Evolutionary conservation across 2,888 invertebrate genomes (phyloP).

Genomic region (Melieria crassipennis): DNA sequence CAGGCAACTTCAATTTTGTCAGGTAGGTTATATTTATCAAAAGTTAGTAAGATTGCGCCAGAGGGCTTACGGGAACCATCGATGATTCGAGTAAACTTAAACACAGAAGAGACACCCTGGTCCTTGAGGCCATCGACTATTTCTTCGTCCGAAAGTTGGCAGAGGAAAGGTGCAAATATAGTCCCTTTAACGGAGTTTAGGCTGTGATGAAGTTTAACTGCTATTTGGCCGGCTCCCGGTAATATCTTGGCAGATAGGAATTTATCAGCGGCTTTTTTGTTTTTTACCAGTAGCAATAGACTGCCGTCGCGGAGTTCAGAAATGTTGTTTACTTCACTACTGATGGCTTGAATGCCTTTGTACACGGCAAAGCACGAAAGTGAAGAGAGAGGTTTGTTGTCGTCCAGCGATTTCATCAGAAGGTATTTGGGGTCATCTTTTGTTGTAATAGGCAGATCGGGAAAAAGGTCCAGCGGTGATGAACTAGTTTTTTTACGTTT

Average conservation of each 20-base stretch:
- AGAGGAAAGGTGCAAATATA: constrained; percentile 13
- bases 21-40: not conserved
- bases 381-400: too few relatives aligned
- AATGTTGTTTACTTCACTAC: not conserved
- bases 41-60: constrained; percentile 9
- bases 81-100: not conserved
- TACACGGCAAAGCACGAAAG: constrained; percentile 12
- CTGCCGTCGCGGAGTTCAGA: not conserved
- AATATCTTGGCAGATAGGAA: not conserved
- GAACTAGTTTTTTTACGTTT: too few relatives aligned
- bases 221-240: not conserved
- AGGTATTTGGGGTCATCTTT: too few relatives aligned
- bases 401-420: too few relatives aligned
- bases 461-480: too few relatives aligned
- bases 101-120: not conserved
- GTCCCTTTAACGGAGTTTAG: constrained; percentile 9
- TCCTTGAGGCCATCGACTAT: constrained; percentile 9
- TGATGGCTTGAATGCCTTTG: not conserved
- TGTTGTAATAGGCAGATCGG: too few relatives aligned
- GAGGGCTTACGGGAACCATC: not conserved
- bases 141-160: constrained; percentile 5
- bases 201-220: not conserved
- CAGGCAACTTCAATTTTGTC: not conserved
- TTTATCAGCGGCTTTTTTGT: constrained; percentile 4
- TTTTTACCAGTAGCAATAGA: constrained; percentile 4